Evolutionary conservation across 2,113 vertebrate genomes (phyloP), one percentile per base, ranked within the genome.

Genomic region (Cynopterus brachyotis): DNA sequence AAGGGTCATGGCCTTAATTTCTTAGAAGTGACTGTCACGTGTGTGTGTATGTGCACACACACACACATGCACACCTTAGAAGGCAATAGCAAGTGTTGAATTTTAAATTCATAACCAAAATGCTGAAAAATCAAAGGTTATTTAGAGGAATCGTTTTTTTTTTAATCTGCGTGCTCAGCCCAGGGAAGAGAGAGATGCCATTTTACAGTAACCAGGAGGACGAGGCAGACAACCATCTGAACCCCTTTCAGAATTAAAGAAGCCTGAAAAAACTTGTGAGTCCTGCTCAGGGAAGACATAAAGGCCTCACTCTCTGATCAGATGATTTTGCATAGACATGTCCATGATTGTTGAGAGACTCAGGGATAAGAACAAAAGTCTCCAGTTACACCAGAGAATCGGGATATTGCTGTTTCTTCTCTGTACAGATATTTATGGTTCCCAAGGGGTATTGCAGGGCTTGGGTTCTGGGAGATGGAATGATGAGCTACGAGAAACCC

Each of bases 71-170:
- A 78, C 30, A 45, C 32, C 17, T 70, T 40, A 37, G 69, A 81
- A 93, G 53, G 45, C 15, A 70, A 81, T 9, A 69, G 40, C 3
- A 9, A 89, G 16, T 35, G 30, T n/a, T 76, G 37, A 70, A 24
- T 79, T 96, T 95, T 37, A 83, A 93, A 73, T 60, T 96, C 20
- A 40, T 45, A 69, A 91, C 40, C 16, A 40, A 84, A 85, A 86
- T 32, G 28, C 1, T 8, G 72, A 88, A 69, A 95, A 94, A 79
- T 8, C 37, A 64, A 73, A 60, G 69, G 16, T 32, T 17, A 90
- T 59, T 55, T 90, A 37, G 19, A 66, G 17, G 59, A 88, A 37
- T n/a, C 19, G 2, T n/a, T 55, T 28, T 69, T 89, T 66, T 72
- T 20, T 87, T 91, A 42, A 45, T 75, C 11, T 83, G 19, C 57